Percentiles rank a stretch among this genome's conserved stretches.
These are phyloP conservation scores for Drosophila cracens DNA, from an alignment of 2,888 invertebrate genomes.

Conservation along the genomic window DNA sequence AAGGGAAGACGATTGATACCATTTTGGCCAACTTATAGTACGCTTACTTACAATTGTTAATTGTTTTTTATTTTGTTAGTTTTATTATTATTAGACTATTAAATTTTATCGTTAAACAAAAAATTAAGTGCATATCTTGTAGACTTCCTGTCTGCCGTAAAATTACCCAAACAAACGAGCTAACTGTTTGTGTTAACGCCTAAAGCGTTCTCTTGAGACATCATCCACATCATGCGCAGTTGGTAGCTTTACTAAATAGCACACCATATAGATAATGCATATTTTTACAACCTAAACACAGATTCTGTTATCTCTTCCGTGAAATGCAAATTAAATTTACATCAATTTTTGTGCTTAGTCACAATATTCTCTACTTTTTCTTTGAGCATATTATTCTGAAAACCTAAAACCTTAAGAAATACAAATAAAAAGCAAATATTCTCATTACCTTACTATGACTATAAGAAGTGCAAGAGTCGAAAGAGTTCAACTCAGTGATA, in stretches of 20 bases:
- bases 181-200: slow-evolving; percentile 9
- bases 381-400: neutral
- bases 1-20: slow-evolving; percentile 81
- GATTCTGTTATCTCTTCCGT: slow-evolving; percentile 1
- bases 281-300: slow-evolving; percentile 12
- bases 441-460: neutral
- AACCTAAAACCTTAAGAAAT: neutral
- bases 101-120: neutral
- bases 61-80: slow-evolving; percentile 12
- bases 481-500: neutral
- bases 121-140: neutral
- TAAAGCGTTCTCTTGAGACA: slow-evolving; percentile 42
- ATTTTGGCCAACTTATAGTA: slow-evolving; percentile 75
- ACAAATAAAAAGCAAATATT: neutral
- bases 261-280: slow-evolving; percentile 8
- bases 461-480: neutral
- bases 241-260: slow-evolving; percentile 12
- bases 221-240: slow-evolving; percentile 6
- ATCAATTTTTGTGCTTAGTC: neutral
- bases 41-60: neutral
- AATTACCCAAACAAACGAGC: neutral
- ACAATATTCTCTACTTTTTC: neutral
- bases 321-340: neutral
- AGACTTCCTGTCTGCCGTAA: slow-evolving; percentile 28
- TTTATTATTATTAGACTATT: slow-evolving; percentile 24